Conservation (phyloP, 2,113 vertebrate genomes). For the Erpornis zantholeuca region DNA sequence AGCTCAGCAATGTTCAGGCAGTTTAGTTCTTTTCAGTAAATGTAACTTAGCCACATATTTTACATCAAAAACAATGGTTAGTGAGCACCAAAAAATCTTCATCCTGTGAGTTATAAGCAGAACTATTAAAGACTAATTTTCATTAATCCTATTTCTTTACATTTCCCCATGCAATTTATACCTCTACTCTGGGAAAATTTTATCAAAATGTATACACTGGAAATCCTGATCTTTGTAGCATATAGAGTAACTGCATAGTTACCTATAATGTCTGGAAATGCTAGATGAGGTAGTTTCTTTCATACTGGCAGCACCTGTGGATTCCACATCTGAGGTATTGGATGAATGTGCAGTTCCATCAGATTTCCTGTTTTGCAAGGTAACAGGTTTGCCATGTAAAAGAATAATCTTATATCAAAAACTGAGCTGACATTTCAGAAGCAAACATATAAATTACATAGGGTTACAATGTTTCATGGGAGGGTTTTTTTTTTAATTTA, state of each 20-base stretch:
- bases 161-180: neutral
- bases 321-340: constrained; percentile 93
- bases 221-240: neutral
- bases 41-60: neutral
- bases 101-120: neutral
- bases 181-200: neutral
- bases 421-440: neutral
- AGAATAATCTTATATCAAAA: neutral
- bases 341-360: constrained; percentile 86
- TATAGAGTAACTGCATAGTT: neutral
- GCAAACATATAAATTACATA: neutral
- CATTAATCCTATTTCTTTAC: neutral
- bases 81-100: neutral
- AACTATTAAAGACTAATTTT: neutral
- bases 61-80: neutral
- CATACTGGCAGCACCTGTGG: constrained; percentile 88
- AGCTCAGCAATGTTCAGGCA: neutral
- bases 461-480: neutral
- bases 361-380: constrained; percentile 73
- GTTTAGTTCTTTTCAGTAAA: neutral
- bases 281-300: constrained; percentile 99
- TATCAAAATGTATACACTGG: neutral
- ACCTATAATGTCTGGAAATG: constrained; percentile 94
- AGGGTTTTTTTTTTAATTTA: constrained; percentile 56
- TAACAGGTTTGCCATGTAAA: constrained; percentile 6